Percentiles rank a stretch among this genome's conserved stretches.
Evolutionary conservation across 2,797 vertebrate species (phyloP).

Genomic region (Myiotriccus ornatus): DNA sequence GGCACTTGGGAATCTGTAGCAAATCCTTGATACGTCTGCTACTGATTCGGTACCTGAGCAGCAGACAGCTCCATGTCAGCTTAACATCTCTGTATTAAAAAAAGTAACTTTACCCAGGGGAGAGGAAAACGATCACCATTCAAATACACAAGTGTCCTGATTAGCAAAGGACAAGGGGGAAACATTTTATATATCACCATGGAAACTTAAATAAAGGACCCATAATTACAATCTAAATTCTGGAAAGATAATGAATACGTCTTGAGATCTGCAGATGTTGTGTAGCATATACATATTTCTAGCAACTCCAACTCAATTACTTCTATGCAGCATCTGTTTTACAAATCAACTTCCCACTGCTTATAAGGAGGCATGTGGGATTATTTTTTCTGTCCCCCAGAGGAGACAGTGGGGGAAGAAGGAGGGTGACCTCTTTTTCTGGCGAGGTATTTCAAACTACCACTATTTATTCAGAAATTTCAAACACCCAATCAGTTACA

Average conservation of each 20-base stretch:
- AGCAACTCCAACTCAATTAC: slow-evolving; percentile 53
- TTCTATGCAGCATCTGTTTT: slow-evolving; percentile 27
- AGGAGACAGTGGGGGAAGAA: not conserved
- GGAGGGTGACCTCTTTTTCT: slow-evolving; percentile 48
- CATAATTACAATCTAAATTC: slow-evolving; percentile 30
- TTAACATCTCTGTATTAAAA: slow-evolving; percentile 41
- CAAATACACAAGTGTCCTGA: slow-evolving; percentile 65
- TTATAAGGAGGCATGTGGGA: not conserved
- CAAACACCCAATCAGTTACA: slow-evolving; percentile 27
- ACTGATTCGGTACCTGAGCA: slow-evolving; percentile 10
- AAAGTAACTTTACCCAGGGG: slow-evolving; percentile 49
- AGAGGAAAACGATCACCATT: slow-evolving; percentile 48
- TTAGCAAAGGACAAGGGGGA: slow-evolving; percentile 58
- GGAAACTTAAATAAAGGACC: slow-evolving; percentile 71
- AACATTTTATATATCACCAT: slow-evolving; percentile 62
- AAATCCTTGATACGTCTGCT: not conserved
- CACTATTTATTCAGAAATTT: slow-evolving; percentile 35
- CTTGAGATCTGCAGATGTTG: slow-evolving; percentile 58
- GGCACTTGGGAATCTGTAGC: slow-evolving; percentile 36
- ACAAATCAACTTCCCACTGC: slow-evolving; percentile 34
- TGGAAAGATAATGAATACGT: slow-evolving; percentile 54
- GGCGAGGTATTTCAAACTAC: slow-evolving; percentile 22
- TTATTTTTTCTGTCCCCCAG: not conserved
- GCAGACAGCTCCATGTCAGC: slow-evolving; percentile 23
- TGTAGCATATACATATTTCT: slow-evolving; percentile 52